phyloP scores from a whole-genome alignment of 2,797 vertebrate genomes.

The Pseudomugil gertrudae region DNA sequence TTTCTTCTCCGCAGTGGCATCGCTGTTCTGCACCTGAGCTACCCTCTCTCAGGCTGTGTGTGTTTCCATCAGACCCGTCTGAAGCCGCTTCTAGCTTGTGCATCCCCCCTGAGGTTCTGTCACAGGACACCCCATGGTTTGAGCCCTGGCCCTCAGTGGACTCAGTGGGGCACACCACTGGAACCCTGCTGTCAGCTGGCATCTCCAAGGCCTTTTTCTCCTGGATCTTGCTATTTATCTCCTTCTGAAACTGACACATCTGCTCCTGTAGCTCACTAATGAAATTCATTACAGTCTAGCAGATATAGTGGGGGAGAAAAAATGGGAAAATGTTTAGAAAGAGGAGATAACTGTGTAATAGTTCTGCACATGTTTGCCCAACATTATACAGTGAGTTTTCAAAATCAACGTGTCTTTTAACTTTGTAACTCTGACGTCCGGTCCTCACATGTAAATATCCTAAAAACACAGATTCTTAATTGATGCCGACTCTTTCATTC shows the following conservation, averaged over 20 bases:
- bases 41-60: slow-evolving; percentile 57
- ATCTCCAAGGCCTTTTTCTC: slow-evolving; percentile 88
- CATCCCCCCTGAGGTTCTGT: slow-evolving; percentile 44
- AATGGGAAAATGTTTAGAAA: slow-evolving; percentile 42
- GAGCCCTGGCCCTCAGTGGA: slow-evolving; percentile 57
- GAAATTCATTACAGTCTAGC: slow-evolving; percentile 95
- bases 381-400: background rate
- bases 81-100: slow-evolving; percentile 59
- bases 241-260: slow-evolving; percentile 96
- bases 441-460: slow-evolving; percentile 1
- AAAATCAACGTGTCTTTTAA: background rate
- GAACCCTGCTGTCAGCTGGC: slow-evolving; percentile 69
- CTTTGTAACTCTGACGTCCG: background rate
- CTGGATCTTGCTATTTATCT: slow-evolving; percentile 95
- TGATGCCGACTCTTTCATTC: background rate
- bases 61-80: slow-evolving; percentile 48
- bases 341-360: slow-evolving; percentile 14
- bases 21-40: slow-evolving; percentile 80
- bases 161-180: slow-evolving; percentile 47
- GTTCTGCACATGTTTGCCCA: slow-evolving; percentile 6
- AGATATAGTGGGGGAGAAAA: slow-evolving; percentile 52
- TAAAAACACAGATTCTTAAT: slow-evolving; percentile 21
- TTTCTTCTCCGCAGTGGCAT: slow-evolving; percentile 81
- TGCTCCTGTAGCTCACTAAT: slow-evolving; percentile 98
- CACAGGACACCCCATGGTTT: slow-evolving; percentile 43